These are phyloP conservation scores for Scolopax mira DNA, from an alignment of 2,113 vertebrate species.

Conservation along the genomic window DNA sequence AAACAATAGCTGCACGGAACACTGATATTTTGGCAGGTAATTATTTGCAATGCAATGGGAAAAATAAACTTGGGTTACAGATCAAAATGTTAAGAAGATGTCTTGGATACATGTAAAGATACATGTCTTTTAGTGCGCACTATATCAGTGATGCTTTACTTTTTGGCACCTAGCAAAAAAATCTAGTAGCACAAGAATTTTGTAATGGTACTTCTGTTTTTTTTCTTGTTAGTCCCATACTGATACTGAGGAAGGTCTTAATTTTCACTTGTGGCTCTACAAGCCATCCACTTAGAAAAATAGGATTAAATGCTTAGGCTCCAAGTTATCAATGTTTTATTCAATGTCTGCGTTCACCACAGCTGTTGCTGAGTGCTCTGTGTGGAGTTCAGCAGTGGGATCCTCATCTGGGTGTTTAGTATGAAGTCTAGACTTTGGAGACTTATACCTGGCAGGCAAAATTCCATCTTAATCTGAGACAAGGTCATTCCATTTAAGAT, in stretches of 20 bases:
- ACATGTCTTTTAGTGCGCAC: not conserved
- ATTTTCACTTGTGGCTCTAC: conserved; percentile 8
- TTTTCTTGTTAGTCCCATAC: not conserved
- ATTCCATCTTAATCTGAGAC: not conserved
- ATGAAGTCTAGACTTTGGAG: not conserved
- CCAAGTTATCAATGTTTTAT: not conserved
- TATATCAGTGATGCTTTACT: not conserved
- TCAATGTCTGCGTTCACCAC: not conserved
- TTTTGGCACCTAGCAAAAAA: not conserved
- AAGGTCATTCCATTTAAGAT: not conserved
- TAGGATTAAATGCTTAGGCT: not conserved
- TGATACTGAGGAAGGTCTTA: not conserved
- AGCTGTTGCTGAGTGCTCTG: not conserved
- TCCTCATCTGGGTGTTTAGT: not conserved
- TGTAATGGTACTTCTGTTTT: not conserved
- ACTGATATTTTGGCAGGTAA: conserved; percentile 94
- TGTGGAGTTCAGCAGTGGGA: not conserved
- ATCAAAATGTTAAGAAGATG: not conserved
- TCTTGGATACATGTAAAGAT: not conserved
- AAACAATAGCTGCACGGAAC: conserved; percentile 95
- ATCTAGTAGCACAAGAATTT: not conserved
- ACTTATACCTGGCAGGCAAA: not conserved
- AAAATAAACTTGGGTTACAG: conserved; percentile 9
- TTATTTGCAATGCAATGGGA: conserved; percentile 29
- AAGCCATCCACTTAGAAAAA: not conserved